These are phyloP conservation scores for Noctua fimbriata DNA, from an alignment of 2,888 invertebrate species.

Conservation along the genomic window DNA sequence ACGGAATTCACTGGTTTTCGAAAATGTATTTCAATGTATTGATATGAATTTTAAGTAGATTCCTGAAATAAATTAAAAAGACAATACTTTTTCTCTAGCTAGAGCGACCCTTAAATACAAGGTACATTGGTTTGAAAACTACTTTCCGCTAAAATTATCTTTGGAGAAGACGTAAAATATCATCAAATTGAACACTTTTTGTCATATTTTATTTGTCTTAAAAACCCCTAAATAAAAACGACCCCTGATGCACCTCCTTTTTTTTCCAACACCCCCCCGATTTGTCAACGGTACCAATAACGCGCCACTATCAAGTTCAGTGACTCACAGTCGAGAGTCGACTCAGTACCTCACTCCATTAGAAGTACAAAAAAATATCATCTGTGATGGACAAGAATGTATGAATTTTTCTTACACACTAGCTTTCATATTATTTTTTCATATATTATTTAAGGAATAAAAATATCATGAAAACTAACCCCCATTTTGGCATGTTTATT, in stretches of 20 bases:
- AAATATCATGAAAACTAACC: neutral
- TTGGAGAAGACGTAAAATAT: neutral
- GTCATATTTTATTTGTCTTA: neutral
- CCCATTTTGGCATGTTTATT: neutral
- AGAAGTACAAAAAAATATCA: neutral
- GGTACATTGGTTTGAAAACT: neutral
- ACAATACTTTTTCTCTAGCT: neutral
- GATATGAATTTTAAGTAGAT: neutral
- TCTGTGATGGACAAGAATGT: neutral
- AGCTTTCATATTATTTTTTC: neutral
- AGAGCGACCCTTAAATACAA: neutral
- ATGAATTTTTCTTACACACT: neutral
- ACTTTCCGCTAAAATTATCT: neutral
- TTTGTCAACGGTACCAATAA: conserved; percentile 54
- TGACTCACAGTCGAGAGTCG: conserved; percentile 64
- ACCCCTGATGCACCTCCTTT: neutral
- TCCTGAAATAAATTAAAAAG: neutral
- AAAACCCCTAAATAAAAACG: neutral
- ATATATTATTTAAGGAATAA: too few species aligned
- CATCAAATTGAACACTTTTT: neutral
- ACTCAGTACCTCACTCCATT: conserved; percentile 41
- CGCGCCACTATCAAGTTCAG: conserved; percentile 63
- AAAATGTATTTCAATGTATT: neutral
- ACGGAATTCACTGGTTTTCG: neutral
- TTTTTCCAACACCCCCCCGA: conserved; percentile 1